A percentile compares a stretch with the other conserved stretches of the same genome.
phyloP scores from a whole-genome alignment of 2,888 invertebrate genomes.

The Leucoma salicis region DNA sequence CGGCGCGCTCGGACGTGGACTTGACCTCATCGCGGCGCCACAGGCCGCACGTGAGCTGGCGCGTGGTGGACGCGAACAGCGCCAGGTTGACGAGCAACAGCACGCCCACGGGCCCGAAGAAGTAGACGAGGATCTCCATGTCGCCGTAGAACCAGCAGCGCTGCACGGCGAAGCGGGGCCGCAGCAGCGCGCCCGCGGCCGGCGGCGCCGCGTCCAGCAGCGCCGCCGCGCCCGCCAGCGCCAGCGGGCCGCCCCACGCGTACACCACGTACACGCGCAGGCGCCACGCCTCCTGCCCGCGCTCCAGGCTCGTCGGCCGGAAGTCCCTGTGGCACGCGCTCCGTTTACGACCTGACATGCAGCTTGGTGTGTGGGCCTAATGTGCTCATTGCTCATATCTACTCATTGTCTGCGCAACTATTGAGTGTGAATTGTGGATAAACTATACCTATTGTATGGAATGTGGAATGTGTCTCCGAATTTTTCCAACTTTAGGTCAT shows the following conservation, averaged over 20 bases:
- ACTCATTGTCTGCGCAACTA: no score
- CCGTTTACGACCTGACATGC: no score
- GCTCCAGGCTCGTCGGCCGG: conserved; percentile 91
- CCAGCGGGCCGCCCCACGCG: conserved; percentile 92
- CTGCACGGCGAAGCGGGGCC: conserved; percentile 89
- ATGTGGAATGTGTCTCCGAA: no score
- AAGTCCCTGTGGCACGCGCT: conserved; percentile 85
- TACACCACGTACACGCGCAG: conserved; percentile 90
- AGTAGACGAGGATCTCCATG: conserved; percentile 91
- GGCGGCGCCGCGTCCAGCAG: conserved; percentile 86
- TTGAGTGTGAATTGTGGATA: no score
- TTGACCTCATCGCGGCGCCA: conserved; percentile 95
- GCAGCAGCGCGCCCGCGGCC: conserved; percentile 83
- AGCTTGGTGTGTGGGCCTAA: no score
- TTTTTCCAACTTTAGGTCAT: no score
- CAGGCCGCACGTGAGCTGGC: conserved; percentile 92
- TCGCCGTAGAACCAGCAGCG: conserved; percentile 94
- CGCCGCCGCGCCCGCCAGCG: conserved; percentile 88
- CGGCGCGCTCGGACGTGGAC: conserved; percentile 86
- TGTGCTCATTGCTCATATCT: no score
- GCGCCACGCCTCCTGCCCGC: conserved; percentile 91
- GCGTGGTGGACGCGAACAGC: conserved; percentile 90
- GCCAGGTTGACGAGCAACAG: conserved; percentile 89
- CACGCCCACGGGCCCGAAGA: conserved; percentile 92
- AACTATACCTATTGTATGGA: no score